A percentile compares a stretch with the other conserved stretches of the same genome.
Evolutionary conservation across 2,113 vertebrate species (phyloP).

Genomic region (Aspiorhynchus laticeps): DNA sequence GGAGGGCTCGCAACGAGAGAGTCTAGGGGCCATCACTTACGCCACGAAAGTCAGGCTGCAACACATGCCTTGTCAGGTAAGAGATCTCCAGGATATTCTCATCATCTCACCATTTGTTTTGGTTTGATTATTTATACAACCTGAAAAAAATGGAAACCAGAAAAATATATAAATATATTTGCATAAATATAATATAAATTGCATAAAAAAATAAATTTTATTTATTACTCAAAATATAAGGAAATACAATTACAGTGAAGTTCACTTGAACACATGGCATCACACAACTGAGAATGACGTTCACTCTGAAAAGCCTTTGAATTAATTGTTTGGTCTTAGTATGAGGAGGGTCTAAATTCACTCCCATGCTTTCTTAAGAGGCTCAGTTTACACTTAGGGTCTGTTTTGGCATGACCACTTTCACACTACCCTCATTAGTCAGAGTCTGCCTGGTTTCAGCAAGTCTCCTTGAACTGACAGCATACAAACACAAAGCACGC

Average conservation of each 20-base stretch:
- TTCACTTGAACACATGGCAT: constrained; percentile 8
- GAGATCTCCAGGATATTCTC: background rate
- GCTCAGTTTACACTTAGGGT: constrained; percentile 36
- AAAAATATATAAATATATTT: background rate
- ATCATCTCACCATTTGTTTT: background rate
- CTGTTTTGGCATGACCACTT: background rate
- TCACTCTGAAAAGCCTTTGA: constrained; percentile 11
- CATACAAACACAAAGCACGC: constrained; percentile 15
- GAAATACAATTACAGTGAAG: constrained; percentile 51
- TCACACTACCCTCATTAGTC: constrained; percentile 42
- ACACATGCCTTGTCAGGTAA: constrained; percentile 91
- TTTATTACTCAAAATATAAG: background rate
- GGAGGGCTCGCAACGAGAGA: constrained; percentile 81
- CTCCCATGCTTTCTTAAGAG: constrained; percentile 31
- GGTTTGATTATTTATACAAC: background rate
- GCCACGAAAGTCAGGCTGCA: constrained; percentile 89
- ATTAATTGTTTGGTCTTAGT: constrained; percentile 26
- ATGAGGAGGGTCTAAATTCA: constrained; percentile 29
- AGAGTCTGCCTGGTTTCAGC: constrained; percentile 22
- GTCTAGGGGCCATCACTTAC: constrained; percentile 81
- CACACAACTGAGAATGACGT: constrained; percentile 24
- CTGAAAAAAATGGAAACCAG: background rate
- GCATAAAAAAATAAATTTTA: background rate
- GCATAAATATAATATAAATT: background rate
- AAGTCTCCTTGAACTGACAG: constrained; percentile 26